Percentiles rank a stretch among this genome's conserved stretches.
Conservation (phyloP, 1,140 invertebrate species). For the Thrips palmi region DNA sequence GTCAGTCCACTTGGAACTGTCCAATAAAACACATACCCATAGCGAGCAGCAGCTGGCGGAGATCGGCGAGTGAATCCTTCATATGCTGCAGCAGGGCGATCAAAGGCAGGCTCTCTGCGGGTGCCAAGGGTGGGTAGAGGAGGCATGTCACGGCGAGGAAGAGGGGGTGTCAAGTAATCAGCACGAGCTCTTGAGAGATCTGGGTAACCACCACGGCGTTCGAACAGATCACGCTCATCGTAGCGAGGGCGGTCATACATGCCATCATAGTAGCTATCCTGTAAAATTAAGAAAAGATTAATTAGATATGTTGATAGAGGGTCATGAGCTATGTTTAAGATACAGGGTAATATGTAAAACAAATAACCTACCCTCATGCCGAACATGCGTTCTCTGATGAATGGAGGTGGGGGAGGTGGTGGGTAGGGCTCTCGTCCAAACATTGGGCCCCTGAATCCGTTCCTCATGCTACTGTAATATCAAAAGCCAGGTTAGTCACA, state of each 20-base stretch:
- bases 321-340: neutral
- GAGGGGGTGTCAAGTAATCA: too few relatives aligned
- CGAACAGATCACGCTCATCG: neutral
- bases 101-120: too few relatives aligned
- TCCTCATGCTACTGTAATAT: slow-evolving; percentile 34
- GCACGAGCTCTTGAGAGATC: too few relatives aligned
- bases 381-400: slow-evolving; percentile 68
- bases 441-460: slow-evolving; percentile 62
- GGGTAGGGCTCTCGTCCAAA: slow-evolving; percentile 64
- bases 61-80: too few relatives aligned
- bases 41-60: too few relatives aligned
- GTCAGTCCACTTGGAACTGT: too few relatives aligned
- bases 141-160: too few relatives aligned
- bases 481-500: slow-evolving; percentile 47
- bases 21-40: too few relatives aligned
- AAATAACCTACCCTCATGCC: slow-evolving; percentile 67
- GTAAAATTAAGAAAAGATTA: slow-evolving; percentile 6
- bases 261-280: slow-evolving; percentile 8
- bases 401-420: slow-evolving; percentile 61
- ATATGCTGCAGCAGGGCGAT: too few relatives aligned
- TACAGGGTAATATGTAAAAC: slow-evolving; percentile 21
- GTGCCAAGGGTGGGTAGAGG: too few relatives aligned
- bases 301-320: slow-evolving; percentile 7
- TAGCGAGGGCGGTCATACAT: slow-evolving; percentile 10
- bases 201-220: too few relatives aligned